phyloP scores from a whole-genome alignment of 2,888 invertebrate species.

The Furcula furcula region DNA sequence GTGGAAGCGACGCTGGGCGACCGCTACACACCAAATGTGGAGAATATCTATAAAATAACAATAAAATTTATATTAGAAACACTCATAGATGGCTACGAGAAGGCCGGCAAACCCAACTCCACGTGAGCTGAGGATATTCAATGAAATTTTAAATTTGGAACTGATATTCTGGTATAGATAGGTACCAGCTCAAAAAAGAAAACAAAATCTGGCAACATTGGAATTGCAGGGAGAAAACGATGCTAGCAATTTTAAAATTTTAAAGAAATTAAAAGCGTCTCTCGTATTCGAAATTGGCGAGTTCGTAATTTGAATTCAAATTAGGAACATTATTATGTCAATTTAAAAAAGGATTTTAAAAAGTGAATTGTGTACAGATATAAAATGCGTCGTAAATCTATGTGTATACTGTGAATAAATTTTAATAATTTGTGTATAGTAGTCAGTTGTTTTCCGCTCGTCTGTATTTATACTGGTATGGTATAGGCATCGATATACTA shows the following conservation, averaged over 20 bases:
- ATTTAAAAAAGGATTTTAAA: conserved; percentile 33
- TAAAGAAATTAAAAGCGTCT: too few species aligned
- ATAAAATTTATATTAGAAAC: conserved; percentile 95
- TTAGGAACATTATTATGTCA: conserved; percentile 32
- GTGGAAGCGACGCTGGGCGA: conserved; percentile 93
- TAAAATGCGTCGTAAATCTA: conserved; percentile 35
- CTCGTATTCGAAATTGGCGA: too few species aligned
- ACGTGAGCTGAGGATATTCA: conserved; percentile 47
- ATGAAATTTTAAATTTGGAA: conserved; percentile 10
- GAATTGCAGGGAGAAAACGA: not conserved
- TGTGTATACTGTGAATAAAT: conserved; percentile 50
- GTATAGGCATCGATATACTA: too few species aligned
- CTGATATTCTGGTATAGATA: conserved; percentile 1
- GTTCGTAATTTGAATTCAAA: conserved; percentile 23
- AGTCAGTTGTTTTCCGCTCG: conserved; percentile 30
- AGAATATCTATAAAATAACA: conserved; percentile 93
- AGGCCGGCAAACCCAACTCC: conserved; percentile 51
- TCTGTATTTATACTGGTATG: conserved; percentile 34
- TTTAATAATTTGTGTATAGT: conserved; percentile 33
- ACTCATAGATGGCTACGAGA: conserved; percentile 89
- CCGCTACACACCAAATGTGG: conserved; percentile 94
- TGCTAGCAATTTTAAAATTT: conserved; percentile 22
- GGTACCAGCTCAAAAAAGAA: conserved; percentile 1
- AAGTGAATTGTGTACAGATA: conserved; percentile 24
- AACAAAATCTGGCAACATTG: not conserved